Base-by-base conservation (phyloP, 92 coral and sea anemone species). In the Palythoa grandis region DNA sequence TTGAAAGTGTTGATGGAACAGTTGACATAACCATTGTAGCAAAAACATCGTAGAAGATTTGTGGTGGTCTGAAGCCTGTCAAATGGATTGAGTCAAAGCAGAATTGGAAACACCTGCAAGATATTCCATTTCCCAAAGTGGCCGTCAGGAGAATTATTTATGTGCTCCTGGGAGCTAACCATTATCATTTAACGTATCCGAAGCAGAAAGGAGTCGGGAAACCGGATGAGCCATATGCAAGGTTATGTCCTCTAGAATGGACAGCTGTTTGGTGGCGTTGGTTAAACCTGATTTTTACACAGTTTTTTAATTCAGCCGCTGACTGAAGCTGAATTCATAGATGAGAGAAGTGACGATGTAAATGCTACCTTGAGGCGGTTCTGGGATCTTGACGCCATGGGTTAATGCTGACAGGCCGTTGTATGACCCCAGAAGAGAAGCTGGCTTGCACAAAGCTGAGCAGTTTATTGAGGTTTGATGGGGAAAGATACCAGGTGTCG, bases 161-260 rank as follows among this genome's bases (percentile, higher is more conserved):
- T 38, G 88, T 90, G n/a, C 0, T 86, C 88, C 29, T 29, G 0
- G 92, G 92, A 73, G 89, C 86, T 17, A 90, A 88, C 57, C 87
- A 92, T 57, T 76, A 79, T 54, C 82, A 90, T 13, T 48, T 87
- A n/a, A n/a, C n/a, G n/a, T n/a, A n/a, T n/a, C n/a, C n/a, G n/a
- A n/a, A n/a, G n/a, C n/a, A n/a, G n/a, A n/a, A 84, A 74, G 83
- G 83, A 3, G 43, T 74, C 1, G 93, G 93, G 16, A 68, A 25
- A 3, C 86, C 78, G 65, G 76, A 85, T 40, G 82, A 89, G 52
- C 91, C 91, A 12, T 77, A 70, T 63, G n/a, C 92, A 3, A 77
- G 89, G 69, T 84, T 86, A 10, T 88, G 87, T 38, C 95, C 93
- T 3, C 70, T 82, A 0, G 93, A 90, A 7, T 93, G 92, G 91